phyloP scores from a whole-genome alignment of 2,113 vertebrate genomes.

The Axis porcinus region DNA sequence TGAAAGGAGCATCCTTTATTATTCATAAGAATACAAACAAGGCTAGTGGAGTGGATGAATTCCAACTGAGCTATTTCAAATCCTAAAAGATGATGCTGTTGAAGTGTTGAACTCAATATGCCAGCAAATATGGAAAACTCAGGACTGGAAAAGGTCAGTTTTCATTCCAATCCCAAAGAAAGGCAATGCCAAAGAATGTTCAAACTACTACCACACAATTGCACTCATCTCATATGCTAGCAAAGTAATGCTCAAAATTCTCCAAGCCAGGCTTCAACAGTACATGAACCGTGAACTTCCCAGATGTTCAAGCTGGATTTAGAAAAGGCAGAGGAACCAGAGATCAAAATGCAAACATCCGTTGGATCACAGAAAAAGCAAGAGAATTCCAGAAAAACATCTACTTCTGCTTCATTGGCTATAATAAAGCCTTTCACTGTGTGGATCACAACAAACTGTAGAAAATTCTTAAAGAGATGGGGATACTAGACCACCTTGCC shows the following conservation, averaged over 20 bases:
- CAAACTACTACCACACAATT: background rate
- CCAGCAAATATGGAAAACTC: background rate
- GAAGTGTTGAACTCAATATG: background rate
- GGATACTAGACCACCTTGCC: background rate
- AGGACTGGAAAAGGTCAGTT: background rate
- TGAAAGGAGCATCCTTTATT: background rate
- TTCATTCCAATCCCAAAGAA: background rate
- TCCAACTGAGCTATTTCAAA: background rate
- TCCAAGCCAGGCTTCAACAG: background rate
- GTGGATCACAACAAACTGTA: background rate
- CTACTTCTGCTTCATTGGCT: background rate
- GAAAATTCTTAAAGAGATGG: background rate
- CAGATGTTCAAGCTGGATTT: background rate
- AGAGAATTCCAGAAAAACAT: background rate
- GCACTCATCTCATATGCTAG: background rate
- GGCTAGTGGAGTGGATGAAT: background rate
- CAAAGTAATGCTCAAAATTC: background rate
- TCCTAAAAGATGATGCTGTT: background rate
- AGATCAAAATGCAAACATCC: background rate
- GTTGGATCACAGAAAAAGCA: background rate
- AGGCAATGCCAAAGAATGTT: background rate
- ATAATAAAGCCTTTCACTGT: background rate
- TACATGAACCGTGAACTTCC: background rate
- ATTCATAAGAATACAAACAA: background rate
- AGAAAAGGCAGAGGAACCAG: background rate